phyloP scores from a whole-genome alignment of 1,140 invertebrate species.

The Lerema accius region DNA sequence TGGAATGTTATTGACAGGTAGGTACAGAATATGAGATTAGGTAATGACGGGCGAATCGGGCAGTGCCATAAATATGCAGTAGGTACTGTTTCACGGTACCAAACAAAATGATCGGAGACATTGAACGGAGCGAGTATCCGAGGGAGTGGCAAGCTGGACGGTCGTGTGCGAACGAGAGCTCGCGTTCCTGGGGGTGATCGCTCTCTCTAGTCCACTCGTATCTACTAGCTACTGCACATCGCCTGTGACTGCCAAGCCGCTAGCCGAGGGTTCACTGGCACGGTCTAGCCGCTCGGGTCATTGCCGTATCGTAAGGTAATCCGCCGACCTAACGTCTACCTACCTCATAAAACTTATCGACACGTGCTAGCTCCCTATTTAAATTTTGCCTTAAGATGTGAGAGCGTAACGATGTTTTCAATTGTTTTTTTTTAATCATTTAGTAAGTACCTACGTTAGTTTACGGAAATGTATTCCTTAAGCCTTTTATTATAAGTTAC shows the following conservation, averaged over 20 bases:
- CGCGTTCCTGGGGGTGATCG: slow-evolving; percentile 27
- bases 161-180: slow-evolving; percentile 47
- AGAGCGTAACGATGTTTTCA: background rate
- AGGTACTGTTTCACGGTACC: slow-evolving; percentile 44
- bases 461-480: no score
- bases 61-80: slow-evolving; percentile 3
- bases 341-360: no score
- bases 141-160: slow-evolving; percentile 54
- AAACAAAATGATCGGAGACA: slow-evolving; percentile 41
- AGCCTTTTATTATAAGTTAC: no score
- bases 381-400: background rate
- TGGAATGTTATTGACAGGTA: slow-evolving; percentile 2
- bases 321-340: slow-evolving; percentile 17
- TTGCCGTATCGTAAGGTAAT: slow-evolving; percentile 53
- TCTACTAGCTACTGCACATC: slow-evolving; percentile 48
- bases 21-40: slow-evolving; percentile 7
- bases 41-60: slow-evolving; percentile 9
- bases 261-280: slow-evolving; percentile 61
- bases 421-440: no score
- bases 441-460: no score
- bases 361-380: no score
- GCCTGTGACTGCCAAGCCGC: slow-evolving; percentile 46
- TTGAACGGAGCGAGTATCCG: slow-evolving; percentile 43
- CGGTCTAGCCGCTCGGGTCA: slow-evolving; percentile 49
- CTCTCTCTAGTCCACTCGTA: slow-evolving; percentile 51